Evolutionary conservation across 2,888 invertebrate species (phyloP).

Genomic region (Rhodophaea formosa): DNA sequence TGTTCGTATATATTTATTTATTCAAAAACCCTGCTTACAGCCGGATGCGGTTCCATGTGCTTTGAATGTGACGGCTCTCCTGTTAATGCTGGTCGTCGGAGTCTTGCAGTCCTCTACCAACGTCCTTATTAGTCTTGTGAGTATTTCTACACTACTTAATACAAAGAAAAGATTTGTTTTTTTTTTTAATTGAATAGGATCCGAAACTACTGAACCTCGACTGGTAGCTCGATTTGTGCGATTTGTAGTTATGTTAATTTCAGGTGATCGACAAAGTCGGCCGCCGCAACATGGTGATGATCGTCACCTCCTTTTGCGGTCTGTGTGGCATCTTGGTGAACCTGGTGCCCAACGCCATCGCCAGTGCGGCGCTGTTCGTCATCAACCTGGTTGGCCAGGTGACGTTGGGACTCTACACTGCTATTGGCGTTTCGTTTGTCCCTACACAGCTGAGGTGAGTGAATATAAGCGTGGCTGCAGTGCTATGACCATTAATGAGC

Average conservation of each 20-base stretch:
- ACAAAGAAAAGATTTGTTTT: too few relatives aligned
- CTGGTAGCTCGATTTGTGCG: too few relatives aligned
- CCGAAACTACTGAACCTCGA: too few relatives aligned
- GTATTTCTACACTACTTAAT: too few relatives aligned
- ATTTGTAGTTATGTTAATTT: conserved; percentile 32
- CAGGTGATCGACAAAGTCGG: conserved; percentile 51
- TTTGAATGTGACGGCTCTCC: conserved; percentile 25
- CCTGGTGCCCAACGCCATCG: conserved; percentile 70
- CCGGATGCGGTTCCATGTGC: conserved; percentile 23
- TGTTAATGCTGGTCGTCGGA: conserved; percentile 25
- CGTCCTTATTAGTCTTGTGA: conserved; percentile 57
- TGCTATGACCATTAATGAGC: too few relatives aligned
- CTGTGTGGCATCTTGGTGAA: conserved; percentile 71
- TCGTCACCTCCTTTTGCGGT: conserved; percentile 60
- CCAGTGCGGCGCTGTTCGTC: conserved; percentile 67
- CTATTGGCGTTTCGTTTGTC: conserved; percentile 68
- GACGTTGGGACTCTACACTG: conserved; percentile 61
- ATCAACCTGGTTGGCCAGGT: conserved; percentile 46
- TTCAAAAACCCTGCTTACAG: conserved; percentile 16
- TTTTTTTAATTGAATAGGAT: too few relatives aligned
- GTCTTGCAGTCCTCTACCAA: conserved; percentile 32
- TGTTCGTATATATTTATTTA: too few relatives aligned
- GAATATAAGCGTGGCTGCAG: too few relatives aligned
- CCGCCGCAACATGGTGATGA: conserved; percentile 61
- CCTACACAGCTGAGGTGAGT: conserved; percentile 71